Evolutionary conservation across 2,113 vertebrate genomes (phyloP).

Genomic region (Myrmophylax atrothorax): DNA sequence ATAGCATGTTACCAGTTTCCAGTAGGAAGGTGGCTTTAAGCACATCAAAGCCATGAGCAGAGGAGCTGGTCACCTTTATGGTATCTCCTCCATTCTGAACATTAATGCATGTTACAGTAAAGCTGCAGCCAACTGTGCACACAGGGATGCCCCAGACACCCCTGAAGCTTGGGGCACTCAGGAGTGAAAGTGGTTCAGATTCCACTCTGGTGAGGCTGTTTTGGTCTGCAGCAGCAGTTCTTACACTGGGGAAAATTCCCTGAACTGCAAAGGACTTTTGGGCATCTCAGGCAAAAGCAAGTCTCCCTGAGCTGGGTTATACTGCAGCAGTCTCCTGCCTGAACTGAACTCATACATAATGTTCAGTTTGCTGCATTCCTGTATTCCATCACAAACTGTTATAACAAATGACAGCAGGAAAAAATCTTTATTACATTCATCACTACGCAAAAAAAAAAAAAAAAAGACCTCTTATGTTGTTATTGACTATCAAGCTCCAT

Average conservation of each 20-base stretch:
- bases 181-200: background rate
- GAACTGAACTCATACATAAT: background rate
- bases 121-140: background rate
- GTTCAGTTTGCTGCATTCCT: background rate
- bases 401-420: constrained; percentile 1
- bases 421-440: background rate
- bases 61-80: background rate
- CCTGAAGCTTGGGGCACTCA: background rate
- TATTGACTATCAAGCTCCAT: background rate
- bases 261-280: background rate
- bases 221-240: background rate
- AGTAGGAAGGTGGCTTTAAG: background rate
- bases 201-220: background rate
- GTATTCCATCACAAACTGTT: background rate
- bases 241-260: background rate
- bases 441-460: background rate
- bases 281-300: background rate
- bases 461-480: background rate
- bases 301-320: background rate
- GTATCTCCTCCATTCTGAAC: background rate
- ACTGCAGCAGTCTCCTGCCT: background rate
- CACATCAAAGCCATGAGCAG: background rate
- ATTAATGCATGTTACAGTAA: accelerated
- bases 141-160: background rate
- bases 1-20: background rate